These are phyloP conservation scores for Mythimna ferrago DNA, from an alignment of 2,888 invertebrate species.

Conservation along the genomic window DNA sequence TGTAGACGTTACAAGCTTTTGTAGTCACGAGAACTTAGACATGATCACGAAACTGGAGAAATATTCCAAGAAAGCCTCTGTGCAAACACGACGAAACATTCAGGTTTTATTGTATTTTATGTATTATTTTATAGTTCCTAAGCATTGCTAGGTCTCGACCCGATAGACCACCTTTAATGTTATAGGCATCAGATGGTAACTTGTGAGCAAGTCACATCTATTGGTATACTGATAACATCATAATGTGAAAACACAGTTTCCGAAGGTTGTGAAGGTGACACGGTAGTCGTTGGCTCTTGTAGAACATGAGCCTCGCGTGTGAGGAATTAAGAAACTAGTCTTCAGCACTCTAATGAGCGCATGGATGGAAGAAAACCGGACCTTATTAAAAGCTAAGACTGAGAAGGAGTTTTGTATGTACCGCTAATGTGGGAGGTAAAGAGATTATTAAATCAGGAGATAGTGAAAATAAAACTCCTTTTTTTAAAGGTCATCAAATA, in stretches of 20 bases:
- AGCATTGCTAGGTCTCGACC: background rate
- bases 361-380: constrained; percentile 29
- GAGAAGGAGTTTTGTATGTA: background rate
- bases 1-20: constrained; percentile 57
- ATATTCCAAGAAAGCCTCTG: constrained; percentile 48
- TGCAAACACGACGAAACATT: constrained; percentile 44
- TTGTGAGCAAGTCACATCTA: constrained; percentile 19
- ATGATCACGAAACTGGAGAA: constrained; percentile 57
- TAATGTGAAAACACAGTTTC: constrained; percentile 37
- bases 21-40: constrained; percentile 55
- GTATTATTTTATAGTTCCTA: constrained; percentile 20
- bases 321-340: constrained; percentile 19
- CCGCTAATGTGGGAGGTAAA: background rate
- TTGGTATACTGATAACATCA: constrained; percentile 42
- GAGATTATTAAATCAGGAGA: no score
- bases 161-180: constrained; percentile 8
- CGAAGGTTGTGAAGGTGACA: constrained; percentile 38
- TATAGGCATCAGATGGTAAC: constrained; percentile 12
- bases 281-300: constrained; percentile 18
- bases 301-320: constrained; percentile 20
- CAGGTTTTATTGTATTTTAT: constrained; percentile 41
- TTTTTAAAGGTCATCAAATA: no score
- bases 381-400: background rate
- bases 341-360: constrained; percentile 15
- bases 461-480: no score